Conservation (phyloP, 2,113 vertebrate genomes). For the Grus americana region DNA sequence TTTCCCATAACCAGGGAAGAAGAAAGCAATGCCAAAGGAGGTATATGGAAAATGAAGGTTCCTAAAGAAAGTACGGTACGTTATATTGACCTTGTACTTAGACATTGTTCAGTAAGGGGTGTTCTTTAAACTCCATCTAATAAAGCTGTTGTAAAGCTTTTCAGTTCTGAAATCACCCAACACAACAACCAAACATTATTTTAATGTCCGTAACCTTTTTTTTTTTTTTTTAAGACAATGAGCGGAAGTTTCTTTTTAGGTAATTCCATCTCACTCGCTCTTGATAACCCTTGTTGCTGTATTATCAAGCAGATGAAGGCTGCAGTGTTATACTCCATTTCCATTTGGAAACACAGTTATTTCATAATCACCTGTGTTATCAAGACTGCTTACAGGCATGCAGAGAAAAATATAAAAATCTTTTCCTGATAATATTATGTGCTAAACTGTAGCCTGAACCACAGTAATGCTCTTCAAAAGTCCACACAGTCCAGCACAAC, state of each 20-base stretch:
- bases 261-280: background rate
- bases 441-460: background rate
- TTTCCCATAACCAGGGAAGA: constrained; percentile 86
- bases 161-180: background rate
- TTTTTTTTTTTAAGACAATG: background rate
- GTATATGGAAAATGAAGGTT: constrained; percentile 96
- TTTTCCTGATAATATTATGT: background rate
- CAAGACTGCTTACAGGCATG: background rate
- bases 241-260: background rate
- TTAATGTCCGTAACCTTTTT: background rate
- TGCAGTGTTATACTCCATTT: background rate
- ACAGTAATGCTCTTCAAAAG: background rate
- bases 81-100: background rate
- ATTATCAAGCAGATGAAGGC: background rate
- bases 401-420: background rate
- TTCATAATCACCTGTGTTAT: background rate
- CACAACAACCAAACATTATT: background rate
- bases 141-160: background rate
- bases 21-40: constrained; percentile 95
- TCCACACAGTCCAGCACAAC: background rate
- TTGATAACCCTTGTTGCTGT: background rate
- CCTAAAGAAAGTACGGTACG: constrained; percentile 91
- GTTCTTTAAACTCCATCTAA: background rate
- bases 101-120: background rate
- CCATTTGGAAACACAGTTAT: background rate